Evolutionary conservation across 2,113 vertebrate species (phyloP).

Genomic region (Leucopsar rothschildi): DNA sequence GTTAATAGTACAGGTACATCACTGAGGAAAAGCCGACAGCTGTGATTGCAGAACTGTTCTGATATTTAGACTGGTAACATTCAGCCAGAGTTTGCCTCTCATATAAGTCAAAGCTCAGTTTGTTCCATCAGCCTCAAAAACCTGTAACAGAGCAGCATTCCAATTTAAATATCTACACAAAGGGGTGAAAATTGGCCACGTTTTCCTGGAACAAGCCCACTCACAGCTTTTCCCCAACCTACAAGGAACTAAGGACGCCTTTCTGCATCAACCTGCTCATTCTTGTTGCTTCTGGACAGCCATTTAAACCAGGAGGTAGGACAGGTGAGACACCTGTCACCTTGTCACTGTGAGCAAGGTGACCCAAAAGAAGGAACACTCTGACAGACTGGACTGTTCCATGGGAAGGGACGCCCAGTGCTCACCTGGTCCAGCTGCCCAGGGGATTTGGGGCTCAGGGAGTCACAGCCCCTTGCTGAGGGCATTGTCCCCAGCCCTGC

Average conservation of each 20-base stretch:
- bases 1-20: neutral
- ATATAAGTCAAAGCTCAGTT: neutral
- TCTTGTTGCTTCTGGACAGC: neutral
- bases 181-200: neutral
- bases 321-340: neutral
- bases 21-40: neutral
- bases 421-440: neutral
- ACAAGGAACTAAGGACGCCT: neutral
- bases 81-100: neutral
- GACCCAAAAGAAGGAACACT: neutral
- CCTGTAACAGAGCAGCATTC: neutral
- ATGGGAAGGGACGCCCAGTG: neutral
- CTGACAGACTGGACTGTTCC: fast-evolving
- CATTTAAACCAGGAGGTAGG: neutral
- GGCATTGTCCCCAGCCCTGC: fast-evolving
- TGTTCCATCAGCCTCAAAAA: neutral
- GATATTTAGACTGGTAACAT: neutral
- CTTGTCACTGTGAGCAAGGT: neutral
- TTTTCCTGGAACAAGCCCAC: neutral
- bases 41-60: neutral
- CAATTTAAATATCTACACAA: neutral
- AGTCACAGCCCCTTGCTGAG: too few species aligned
- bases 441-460: neutral
- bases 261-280: neutral
- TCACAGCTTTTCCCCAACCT: neutral